These are phyloP conservation scores for Callopanchax toddi DNA, from an alignment of 2,113 vertebrate genomes.

Conservation along the genomic window DNA sequence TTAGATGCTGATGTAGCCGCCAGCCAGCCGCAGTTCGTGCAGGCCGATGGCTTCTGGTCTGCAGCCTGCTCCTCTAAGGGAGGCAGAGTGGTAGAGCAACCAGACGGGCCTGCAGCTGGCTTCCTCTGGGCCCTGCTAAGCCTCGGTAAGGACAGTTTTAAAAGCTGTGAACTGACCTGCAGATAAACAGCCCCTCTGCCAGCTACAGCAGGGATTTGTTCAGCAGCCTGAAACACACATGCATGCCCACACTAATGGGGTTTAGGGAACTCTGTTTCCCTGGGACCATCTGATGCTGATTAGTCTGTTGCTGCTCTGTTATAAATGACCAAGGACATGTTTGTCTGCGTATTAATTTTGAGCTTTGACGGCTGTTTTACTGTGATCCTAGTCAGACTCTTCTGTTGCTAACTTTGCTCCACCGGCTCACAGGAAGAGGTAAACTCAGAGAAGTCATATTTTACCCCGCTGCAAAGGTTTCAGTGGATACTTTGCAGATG, in stretches of 20 bases:
- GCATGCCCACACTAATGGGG: conserved; percentile 73
- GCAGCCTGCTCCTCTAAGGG: conserved; percentile 42
- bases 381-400: conserved; percentile 29
- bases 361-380: conserved; percentile 42
- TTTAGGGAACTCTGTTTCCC: conserved; percentile 62
- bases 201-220: conserved; percentile 63
- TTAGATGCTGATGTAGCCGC: conserved; percentile 12
- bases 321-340: conserved; percentile 30
- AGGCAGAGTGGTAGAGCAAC: conserved; percentile 41
- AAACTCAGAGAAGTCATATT: conserved; percentile 47
- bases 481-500: conserved; percentile 45
- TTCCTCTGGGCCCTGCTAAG: conserved; percentile 65
- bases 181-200: conserved; percentile 80
- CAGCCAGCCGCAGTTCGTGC: conserved; percentile 13
- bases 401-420: conserved; percentile 37
- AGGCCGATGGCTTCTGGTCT: conserved; percentile 34
- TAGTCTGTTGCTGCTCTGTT: conserved; percentile 62
- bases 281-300: conserved; percentile 76
- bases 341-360: conserved; percentile 44
- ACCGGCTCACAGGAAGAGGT: conserved; percentile 43
- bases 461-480: conserved; percentile 40
- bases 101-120: conserved; percentile 66
- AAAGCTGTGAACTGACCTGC: conserved; percentile 82
- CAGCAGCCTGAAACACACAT: conserved; percentile 55
- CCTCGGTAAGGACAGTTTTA: conserved; percentile 79